Evolutionary conservation across 2,113 vertebrate species (phyloP), one percentile per base, ranked within the genome.

Genomic region (Solenodon paradoxus): DNA sequence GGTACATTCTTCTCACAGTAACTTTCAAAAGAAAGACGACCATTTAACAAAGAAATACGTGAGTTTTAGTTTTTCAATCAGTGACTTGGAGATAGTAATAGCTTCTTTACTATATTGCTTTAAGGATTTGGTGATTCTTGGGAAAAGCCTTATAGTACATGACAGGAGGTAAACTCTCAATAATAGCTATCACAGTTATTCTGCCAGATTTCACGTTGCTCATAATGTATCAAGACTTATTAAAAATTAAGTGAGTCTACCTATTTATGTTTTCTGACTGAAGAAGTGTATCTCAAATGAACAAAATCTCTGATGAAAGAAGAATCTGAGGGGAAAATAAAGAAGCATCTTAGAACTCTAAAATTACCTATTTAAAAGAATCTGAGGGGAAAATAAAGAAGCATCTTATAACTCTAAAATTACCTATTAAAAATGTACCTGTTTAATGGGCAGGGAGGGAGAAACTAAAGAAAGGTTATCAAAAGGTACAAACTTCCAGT

Each of bases 301-400:
- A 71, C n/a, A 84, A 42, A 91, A 61, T 78, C 42, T 71, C 75
- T 92, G 40, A 71, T 17, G 20, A 66, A 79, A 89, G 22, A 90
- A 69, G 28, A 74, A 53, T 55, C 32, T 72, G 24, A 88, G 17
- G 32, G 2, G 17, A 72, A 40, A 89, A 20, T 53, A 53, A 88
- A 80, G 24, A 93, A 74, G 51, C 78, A 59, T 89, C 20, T 53
- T 55, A 66, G 79, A 72, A 35, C 1, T 4, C 49, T 22, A 69
- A 78, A 81, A 69, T 64, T 47, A 69, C 13, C 30, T 77, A 83
- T 26, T 30, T 35, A 66, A 72, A 72, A 72, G 47, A 10, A 26
- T 55, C 32, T 72, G 24, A 88, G 17, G 32, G 2, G 17, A 72
- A 40, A 89, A 20, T 53, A 53, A 88, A 80, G 24, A 93, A 74